phyloP scores from a whole-genome alignment of 2,888 invertebrate genomes.

The Machimus rusticus region DNA sequence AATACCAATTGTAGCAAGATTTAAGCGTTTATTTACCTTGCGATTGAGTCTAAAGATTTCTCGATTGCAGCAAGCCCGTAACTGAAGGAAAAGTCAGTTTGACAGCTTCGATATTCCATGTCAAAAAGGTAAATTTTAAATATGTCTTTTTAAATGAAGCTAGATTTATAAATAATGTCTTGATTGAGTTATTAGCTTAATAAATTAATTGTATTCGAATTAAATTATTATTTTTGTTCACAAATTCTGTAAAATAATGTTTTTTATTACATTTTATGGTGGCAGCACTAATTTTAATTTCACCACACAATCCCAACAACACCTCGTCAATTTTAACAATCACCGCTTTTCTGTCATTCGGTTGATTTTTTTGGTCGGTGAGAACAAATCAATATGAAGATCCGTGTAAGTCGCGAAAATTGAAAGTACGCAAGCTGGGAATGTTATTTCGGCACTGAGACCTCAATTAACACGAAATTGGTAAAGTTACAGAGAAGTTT shows the following conservation, averaged over 20 bases:
- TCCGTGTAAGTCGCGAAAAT: conserved; percentile 20
- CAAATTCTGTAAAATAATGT: background rate
- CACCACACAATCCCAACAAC: background rate
- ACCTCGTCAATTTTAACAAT: conserved; percentile 13
- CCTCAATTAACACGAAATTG: background rate
- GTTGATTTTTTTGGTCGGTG: conserved; percentile 24
- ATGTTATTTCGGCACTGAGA: background rate
- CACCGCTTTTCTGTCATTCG: conserved; percentile 32
- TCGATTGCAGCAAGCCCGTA: background rate
- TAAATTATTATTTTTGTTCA: background rate
- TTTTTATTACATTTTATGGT: background rate
- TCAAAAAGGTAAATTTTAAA: background rate
- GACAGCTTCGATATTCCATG: background rate
- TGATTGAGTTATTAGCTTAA: background rate
- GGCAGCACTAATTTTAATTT: background rate
- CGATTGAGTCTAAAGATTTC: background rate
- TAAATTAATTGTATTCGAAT: background rate
- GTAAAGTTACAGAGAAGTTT: background rate
- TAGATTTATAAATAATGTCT: background rate
- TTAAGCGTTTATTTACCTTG: background rate
- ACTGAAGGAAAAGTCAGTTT: background rate
- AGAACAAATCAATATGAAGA: conserved; percentile 35
- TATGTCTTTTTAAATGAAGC: too few relatives aligned
- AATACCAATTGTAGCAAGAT: background rate
- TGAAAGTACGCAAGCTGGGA: background rate